Evolutionary conservation across 37 sponge, comb jelly and placozoan genomes (phyloP).

Genomic region (Beroe forskalii): DNA sequence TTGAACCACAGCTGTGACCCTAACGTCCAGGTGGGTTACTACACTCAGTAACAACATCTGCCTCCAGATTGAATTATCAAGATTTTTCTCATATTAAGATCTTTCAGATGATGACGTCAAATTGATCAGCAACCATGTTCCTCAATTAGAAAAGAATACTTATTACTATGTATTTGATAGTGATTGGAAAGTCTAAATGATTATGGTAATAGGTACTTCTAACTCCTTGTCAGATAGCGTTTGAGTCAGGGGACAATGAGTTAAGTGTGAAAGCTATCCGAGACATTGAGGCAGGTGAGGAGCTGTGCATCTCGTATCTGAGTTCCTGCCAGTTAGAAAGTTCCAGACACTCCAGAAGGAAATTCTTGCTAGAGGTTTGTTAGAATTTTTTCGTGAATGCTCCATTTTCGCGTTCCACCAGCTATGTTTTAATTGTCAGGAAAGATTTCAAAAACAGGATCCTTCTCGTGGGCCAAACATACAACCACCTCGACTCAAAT

Average conservation of each 20-base stretch:
- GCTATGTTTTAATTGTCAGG: not conserved
- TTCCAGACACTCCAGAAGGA: slow-evolving; percentile 44
- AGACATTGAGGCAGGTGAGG: not conserved
- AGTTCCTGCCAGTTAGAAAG: slow-evolving; percentile 19
- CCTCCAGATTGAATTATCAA: no score
- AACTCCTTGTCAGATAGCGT: not conserved
- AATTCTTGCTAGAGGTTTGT: slow-evolving; percentile 7
- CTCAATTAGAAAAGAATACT: no score
- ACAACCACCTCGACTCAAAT: no score
- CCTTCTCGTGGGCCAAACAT: not conserved
- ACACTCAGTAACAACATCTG: no score
- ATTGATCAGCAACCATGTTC: no score
- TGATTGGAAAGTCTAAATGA: no score
- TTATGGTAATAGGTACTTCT: no score
- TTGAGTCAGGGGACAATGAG: not conserved
- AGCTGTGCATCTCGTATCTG: slow-evolving; percentile 57
- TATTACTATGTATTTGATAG: no score
- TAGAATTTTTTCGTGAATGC: no score
- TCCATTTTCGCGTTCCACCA: not conserved
- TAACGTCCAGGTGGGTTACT: slow-evolving; percentile 38
- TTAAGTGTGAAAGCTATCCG: not conserved
- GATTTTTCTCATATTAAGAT: no score
- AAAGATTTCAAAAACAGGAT: not conserved
- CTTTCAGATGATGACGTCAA: no score
- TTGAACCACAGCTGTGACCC: slow-evolving; percentile 49